Evolutionary conservation across 2,797 vertebrate species (phyloP), one percentile per base, ranked within the genome.

Genomic region (Hydrolagus colliei): DNA sequence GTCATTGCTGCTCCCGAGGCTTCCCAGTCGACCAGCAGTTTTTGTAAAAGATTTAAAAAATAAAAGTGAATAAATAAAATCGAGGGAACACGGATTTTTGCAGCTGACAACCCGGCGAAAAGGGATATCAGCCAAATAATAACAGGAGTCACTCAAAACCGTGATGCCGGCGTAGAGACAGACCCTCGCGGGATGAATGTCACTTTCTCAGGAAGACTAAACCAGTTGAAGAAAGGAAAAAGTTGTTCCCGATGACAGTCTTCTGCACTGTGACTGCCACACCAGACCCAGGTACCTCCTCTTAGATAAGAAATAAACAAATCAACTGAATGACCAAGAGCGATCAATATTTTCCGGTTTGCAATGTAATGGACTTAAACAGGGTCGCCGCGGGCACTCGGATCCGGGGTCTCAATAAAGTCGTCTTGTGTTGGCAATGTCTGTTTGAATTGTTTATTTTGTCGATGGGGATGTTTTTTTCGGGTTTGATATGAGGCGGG

Each of bases 231-330:
- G 41, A 78, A 65, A 12, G 77, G 59, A 32, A 65, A 65, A 80
- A 80, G 77, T 80, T 65, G 61, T 65, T 80, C 77, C 77, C 32
- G 77, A 80, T 80, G 77, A 80, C 77, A 65, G 77, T 61, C 16
- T 80, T n/a, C 61, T 65, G 22, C 62, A 65, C 77, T 32, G 77
- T 32, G 27, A 80, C 77, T 22, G 61, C 62, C 62, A 80, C 61
- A 80, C 77, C 13, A 80, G 62, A 80, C 16, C 77, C 77, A 80
- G 77, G 77, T 80, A 80, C 61, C 10, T 52, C 9, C 27, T 27
- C 27, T 52, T 52, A 52, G 41, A 52, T 6, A 52, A 6, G 6
- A 3, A 52, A 52, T 6, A 6, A 3, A 52, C 41, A 52, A 27
- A 27, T 27, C 41, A 52, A 52, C 41, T 6, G 41, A 52, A 3